These are phyloP conservation scores for Scaptomyza reducta DNA, from an alignment of 2,888 invertebrate genomes.

Conservation along the genomic window DNA sequence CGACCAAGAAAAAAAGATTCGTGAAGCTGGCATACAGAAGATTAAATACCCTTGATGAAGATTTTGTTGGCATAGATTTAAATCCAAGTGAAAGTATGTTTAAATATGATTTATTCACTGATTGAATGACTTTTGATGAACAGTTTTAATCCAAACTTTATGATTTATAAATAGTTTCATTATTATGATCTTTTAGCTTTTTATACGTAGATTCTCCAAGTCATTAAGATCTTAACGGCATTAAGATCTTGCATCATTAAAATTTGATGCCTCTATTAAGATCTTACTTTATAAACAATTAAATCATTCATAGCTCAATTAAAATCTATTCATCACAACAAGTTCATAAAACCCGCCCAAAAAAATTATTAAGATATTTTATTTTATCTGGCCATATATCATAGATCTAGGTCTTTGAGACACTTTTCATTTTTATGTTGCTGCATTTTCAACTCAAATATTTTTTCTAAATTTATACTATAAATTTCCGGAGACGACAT, in stretches of 20 bases:
- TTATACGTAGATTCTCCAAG: too few relatives aligned
- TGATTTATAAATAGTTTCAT: neutral
- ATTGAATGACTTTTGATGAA: too few relatives aligned
- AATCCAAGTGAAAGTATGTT: too few relatives aligned
- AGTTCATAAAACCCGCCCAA: neutral
- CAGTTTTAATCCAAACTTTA: too few relatives aligned
- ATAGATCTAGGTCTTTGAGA: conserved; percentile 16
- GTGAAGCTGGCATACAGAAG: neutral
- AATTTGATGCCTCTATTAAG: too few relatives aligned
- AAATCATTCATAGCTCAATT: neutral
- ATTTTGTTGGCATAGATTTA: neutral
- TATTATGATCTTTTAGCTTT: neutral
- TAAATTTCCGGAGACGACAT: conserved; percentile 4
- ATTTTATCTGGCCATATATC: conserved; percentile 13
- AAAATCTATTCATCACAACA: neutral
- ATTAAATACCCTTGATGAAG: conserved; percentile 5
- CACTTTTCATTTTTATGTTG: conserved; percentile 1
- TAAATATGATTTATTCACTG: too few relatives aligned
- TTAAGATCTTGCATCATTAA: too few relatives aligned
- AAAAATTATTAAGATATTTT: neutral
- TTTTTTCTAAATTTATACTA: conserved; percentile 58
- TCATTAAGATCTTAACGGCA: too few relatives aligned
- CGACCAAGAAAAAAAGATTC: conserved; percentile 20
- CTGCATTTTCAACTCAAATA: conserved; percentile 5
- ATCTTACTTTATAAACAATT: too few relatives aligned